Base-by-base conservation (phyloP, 1,140 invertebrate species). In the Ridgeia piscesae region DNA sequence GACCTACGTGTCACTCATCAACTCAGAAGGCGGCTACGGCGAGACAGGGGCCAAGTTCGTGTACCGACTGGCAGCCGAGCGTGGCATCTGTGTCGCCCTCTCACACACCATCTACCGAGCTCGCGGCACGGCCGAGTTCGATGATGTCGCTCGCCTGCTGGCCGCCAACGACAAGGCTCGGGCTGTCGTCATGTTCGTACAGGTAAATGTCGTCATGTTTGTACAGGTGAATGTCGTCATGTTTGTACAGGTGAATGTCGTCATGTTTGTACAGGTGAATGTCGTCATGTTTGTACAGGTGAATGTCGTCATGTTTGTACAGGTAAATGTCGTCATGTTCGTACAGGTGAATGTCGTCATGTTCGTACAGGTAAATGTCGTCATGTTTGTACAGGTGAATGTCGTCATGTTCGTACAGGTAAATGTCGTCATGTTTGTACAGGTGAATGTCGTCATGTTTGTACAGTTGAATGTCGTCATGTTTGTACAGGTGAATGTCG, bases 1-100 rank as follows among this genome's bases (percentile, higher is more conserved):
- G 97, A 97, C 97, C 92, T 98, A 97, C 94, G 97, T 97, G 34
- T 97, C 97, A 0, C 97, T 97, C 0, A 96, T 98, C 0, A 97
- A 97, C 48, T 96, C 97, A 77, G 97, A 97, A 94, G 97, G 97
- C 89, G 35, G 89, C 9, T 90, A 90, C 89, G 89, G 89, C 33
- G 89, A 90, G 35, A 90, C 33, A 14, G 89, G 34, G 17, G 89
- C 89, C 89, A 90, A 90, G 89, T 21, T 14, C 89, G 35, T 90
- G 31, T 34, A 90, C 33, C 89, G 89, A 33, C 35, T 90, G 89
- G 35, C 89, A 14, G 33, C 0, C 33, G 33, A 34, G 21, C 11
- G 31, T 27, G 89, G 21, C 17, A 21, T 90, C 14, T 90, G 89
- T 27, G 34, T 90, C 34, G 89, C 89, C 89, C 31, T 90, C 27